Conservation (phyloP, 2,888 invertebrate genomes). For the Suillia variegata region DNA sequence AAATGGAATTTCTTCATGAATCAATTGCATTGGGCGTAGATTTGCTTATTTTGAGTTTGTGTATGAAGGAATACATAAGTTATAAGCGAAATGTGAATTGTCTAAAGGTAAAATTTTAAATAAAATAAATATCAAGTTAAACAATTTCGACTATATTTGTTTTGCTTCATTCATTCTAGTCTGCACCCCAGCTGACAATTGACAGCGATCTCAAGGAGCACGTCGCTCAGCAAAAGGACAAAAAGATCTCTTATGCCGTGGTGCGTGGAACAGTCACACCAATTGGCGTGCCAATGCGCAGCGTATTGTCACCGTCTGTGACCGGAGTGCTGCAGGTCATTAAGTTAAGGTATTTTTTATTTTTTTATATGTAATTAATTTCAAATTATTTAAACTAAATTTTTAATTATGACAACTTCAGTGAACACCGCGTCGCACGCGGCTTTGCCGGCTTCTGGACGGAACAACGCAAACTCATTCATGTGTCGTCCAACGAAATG, state of each 20-base stretch:
- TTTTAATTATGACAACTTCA: too few species aligned
- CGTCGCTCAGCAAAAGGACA: constrained; percentile 68
- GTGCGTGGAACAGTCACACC: constrained; percentile 78
- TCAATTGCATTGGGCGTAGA: constrained; percentile 76
- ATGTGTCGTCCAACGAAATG: constrained; percentile 78
- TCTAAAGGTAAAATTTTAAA: constrained; percentile 74
- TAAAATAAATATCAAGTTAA: not conserved
- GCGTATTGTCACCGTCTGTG: constrained; percentile 74
- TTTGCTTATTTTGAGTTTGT: constrained; percentile 74
- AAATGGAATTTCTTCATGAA: constrained; percentile 80
- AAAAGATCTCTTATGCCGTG: constrained; percentile 75
- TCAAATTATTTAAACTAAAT: too few species aligned
- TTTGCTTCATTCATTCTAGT: constrained; percentile 58
- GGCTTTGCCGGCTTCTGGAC: constrained; percentile 87
- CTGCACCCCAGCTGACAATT: constrained; percentile 73
- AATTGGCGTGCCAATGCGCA: constrained; percentile 75
- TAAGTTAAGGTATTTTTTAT: constrained; percentile 63
- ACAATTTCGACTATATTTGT: not conserved
- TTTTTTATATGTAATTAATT: not conserved
- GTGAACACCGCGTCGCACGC: constrained; percentile 82
- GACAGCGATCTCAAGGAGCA: constrained; percentile 68
- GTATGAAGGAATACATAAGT: constrained; percentile 75
- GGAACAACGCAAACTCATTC: constrained; percentile 78
- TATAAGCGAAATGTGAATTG: constrained; percentile 74
- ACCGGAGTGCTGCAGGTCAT: constrained; percentile 81